Evolutionary conservation across 2,113 vertebrate species (phyloP).

Genomic region (Eurypyga helias): DNA sequence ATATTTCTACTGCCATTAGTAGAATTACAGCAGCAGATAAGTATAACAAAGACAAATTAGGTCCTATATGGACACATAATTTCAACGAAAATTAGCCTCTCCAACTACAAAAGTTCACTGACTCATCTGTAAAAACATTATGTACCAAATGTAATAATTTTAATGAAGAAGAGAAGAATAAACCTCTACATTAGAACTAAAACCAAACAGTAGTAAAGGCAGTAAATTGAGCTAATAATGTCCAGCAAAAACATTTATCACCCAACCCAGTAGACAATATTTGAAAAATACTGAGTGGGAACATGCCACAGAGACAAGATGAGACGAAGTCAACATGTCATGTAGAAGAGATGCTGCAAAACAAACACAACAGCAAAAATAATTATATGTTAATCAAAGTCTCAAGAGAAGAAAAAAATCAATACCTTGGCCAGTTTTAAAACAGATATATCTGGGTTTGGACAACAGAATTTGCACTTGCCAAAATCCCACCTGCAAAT

Average conservation of each 20-base stretch:
- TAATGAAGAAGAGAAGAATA: slow-evolving; percentile 25
- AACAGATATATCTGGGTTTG: neutral
- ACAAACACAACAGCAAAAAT: slow-evolving; percentile 7
- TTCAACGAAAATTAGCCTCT: neutral
- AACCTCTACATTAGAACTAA: slow-evolving; percentile 1
- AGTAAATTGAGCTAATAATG: slow-evolving; percentile 5
- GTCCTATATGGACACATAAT: neutral
- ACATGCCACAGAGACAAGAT: neutral
- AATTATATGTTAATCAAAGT: neutral
- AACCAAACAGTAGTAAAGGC: slow-evolving; percentile 15
- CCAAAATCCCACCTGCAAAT: neutral
- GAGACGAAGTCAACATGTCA: slow-evolving; percentile 17
- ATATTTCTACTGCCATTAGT: neutral
- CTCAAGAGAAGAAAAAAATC: neutral
- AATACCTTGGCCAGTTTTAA: slow-evolving; percentile 8
- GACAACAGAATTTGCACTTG: neutral
- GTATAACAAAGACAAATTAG: neutral
- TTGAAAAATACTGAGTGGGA: slow-evolving; percentile 13
- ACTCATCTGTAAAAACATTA: neutral
- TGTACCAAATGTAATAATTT: neutral
- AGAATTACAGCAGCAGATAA: neutral
- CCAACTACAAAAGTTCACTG: neutral
- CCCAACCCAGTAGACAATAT: neutral
- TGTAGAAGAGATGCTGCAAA: slow-evolving; percentile 25
- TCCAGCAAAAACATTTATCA: slow-evolving; percentile 41